A percentile compares a stretch with the other conserved stretches of the same genome.
phyloP scores from a whole-genome alignment of 2,888 invertebrate genomes.

The Chrysopilus asiliformis region DNA sequence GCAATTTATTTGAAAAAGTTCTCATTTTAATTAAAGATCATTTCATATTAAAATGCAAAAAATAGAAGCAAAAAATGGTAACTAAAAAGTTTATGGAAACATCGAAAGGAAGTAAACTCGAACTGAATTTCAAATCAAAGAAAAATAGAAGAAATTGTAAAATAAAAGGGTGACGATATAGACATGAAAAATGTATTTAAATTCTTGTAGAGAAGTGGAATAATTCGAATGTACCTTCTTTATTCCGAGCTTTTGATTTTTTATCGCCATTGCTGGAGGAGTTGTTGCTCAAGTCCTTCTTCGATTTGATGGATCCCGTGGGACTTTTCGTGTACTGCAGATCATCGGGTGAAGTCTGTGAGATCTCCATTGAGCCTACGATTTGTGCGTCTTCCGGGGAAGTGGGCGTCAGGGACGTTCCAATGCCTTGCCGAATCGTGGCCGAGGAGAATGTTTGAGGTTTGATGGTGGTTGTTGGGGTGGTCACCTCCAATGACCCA shows the following conservation, averaged over 20 bases:
- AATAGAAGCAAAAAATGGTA: conserved; percentile 4
- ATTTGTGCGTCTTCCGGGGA: conserved; percentile 32
- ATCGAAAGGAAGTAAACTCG: no score
- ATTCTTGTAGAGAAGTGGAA: no score
- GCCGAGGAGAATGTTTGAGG: conserved; percentile 30
- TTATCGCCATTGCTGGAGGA: conserved; percentile 26
- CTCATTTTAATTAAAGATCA: conserved; percentile 2
- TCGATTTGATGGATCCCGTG: conserved; percentile 41
- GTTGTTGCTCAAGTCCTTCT: conserved; percentile 33
- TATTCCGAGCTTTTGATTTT: conserved; percentile 32
- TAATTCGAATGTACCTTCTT: conserved; percentile 34
- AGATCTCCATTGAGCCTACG: conserved; percentile 25
- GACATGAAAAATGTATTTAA: no score
- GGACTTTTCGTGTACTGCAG: conserved; percentile 39
- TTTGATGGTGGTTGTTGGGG: conserved; percentile 16
- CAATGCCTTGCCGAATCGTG: conserved; percentile 33
- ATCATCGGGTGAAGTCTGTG: conserved; percentile 29
- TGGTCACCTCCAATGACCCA: conserved; percentile 10
- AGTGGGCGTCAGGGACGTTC: conserved; percentile 29
- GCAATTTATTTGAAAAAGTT: conserved; percentile 10
- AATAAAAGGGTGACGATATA: no score
- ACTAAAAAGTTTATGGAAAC: conserved; percentile 2
- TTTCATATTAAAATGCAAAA: conserved; percentile 1
- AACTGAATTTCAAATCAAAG: no score
- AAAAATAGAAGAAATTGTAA: no score